Percentiles rank a stretch among this genome's conserved stretches.
phyloP scores from a whole-genome alignment of 2,888 invertebrate genomes.

The Papilio protenor region DNA sequence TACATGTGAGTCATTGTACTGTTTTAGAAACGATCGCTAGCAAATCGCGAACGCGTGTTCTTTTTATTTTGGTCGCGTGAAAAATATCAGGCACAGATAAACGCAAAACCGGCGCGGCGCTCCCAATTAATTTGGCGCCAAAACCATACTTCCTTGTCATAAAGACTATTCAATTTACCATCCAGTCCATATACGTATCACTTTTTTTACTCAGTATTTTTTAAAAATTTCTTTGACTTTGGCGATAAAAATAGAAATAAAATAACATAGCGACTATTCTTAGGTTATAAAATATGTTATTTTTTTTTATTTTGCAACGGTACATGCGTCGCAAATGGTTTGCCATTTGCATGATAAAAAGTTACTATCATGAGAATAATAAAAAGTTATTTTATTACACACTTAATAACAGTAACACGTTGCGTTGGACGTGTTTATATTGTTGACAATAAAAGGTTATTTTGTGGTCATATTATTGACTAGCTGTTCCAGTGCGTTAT shows the following conservation, averaged over 20 bases:
- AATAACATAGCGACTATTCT: neutral
- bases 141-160: slow-evolving; percentile 32
- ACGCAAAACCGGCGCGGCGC: slow-evolving; percentile 26
- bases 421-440: neutral
- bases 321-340: slow-evolving; percentile 1
- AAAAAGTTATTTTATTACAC: slow-evolving; percentile 3
- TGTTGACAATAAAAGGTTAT: neutral
- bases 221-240: neutral
- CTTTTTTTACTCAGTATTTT: neutral
- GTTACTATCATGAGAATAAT: neutral
- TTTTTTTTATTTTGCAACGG: neutral
- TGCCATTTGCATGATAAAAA: neutral
- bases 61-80: slow-evolving; percentile 28
- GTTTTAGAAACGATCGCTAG: slow-evolving; percentile 26
- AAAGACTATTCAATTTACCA: neutral
- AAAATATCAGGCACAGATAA: slow-evolving; percentile 38
- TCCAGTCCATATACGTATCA: neutral
- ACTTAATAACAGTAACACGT: neutral
- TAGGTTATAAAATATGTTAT: neutral
- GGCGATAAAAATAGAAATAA: neutral
- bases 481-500: no score
- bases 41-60: slow-evolving; percentile 31
- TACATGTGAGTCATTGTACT: slow-evolving; percentile 22
- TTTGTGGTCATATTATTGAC: neutral
- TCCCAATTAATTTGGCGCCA: slow-evolving; percentile 36